These are phyloP conservation scores for Cololabis saira DNA, from an alignment of 2,113 vertebrate genomes.

Conservation along the genomic window DNA sequence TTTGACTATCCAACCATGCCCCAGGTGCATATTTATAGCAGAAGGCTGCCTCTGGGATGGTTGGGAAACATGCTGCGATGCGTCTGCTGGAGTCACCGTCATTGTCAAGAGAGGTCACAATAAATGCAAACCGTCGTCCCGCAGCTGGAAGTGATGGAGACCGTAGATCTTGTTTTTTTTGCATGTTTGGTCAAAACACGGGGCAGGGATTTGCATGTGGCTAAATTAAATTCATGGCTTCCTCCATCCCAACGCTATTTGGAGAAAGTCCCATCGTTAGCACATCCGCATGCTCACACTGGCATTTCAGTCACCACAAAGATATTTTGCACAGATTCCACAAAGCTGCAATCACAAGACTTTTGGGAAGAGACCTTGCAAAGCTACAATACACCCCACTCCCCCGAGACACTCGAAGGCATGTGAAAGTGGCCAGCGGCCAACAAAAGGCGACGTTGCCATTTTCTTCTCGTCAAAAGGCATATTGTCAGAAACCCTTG, in stretches of 20 bases:
- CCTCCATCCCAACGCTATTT: not conserved
- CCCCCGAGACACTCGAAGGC: slow-evolving; percentile 66
- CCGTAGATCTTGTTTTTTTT: too few species aligned
- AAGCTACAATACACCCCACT: slow-evolving; percentile 66
- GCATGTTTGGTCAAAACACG: too few species aligned
- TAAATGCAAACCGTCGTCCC: not conserved
- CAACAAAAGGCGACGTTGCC: slow-evolving; percentile 81
- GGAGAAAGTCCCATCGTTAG: slow-evolving; percentile 4
- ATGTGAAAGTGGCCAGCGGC: slow-evolving; percentile 72
- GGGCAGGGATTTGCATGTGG: too few species aligned
- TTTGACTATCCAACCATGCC: not conserved
- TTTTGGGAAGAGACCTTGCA: slow-evolving; percentile 65
- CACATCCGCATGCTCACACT: slow-evolving; percentile 24
- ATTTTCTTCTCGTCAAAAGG: slow-evolving; percentile 57
- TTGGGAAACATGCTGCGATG: not conserved
- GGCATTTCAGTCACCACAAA: slow-evolving; percentile 71
- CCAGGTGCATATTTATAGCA: not conserved
- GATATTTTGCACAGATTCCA: slow-evolving; percentile 67
- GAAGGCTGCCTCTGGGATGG: not conserved
- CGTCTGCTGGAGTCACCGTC: not conserved
- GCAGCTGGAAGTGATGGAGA: not conserved
- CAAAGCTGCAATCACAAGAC: slow-evolving; percentile 65
- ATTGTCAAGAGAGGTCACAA: not conserved
- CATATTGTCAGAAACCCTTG: slow-evolving; percentile 46
- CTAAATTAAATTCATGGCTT: too few species aligned